Evolutionary conservation across 2,113 vertebrate genomes (phyloP).

Genomic region (Pogona vitticeps): DNA sequence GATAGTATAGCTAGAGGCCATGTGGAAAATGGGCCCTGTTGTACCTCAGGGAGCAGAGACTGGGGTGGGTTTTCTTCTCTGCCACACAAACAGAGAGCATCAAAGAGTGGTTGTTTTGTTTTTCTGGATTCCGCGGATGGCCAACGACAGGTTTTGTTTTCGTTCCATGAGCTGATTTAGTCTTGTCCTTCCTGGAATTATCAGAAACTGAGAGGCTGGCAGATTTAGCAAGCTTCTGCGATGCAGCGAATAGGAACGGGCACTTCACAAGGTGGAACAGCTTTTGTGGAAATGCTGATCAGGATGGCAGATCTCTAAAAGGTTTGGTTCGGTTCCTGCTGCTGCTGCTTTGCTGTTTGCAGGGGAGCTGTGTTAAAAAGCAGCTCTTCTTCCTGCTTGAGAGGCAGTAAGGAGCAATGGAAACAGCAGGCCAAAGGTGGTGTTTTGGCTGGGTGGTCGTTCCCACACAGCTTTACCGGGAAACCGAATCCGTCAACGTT

Average conservation of each 20-base stretch:
- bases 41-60: constrained; percentile 22
- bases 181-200: neutral
- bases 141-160: rapidly evolving
- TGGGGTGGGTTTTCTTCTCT: neutral
- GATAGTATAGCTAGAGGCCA: constrained; percentile 51
- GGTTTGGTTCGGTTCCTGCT: constrained; percentile 38
- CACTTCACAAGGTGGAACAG: too few species aligned
- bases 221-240: rapidly evolving
- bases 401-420: neutral
- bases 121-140: neutral
- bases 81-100: neutral
- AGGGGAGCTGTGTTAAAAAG: neutral
- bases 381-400: rapidly evolving
- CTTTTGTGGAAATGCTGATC: too few species aligned
- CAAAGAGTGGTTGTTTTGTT: constrained; percentile 16
- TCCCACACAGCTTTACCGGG: neutral
- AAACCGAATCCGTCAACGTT: neutral
- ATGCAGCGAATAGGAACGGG: neutral
- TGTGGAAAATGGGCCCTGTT: constrained; percentile 21
- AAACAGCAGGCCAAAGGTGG: rapidly evolving
- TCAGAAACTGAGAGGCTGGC: neutral
- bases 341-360: constrained; percentile 29
- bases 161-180: too few species aligned
- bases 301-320: constrained; percentile 25
- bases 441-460: rapidly evolving